A percentile compares a stretch with the other conserved stretches of the same genome.
Conservation (phyloP, 2,797 vertebrate species). For the Cyclura pinguis region DNA sequence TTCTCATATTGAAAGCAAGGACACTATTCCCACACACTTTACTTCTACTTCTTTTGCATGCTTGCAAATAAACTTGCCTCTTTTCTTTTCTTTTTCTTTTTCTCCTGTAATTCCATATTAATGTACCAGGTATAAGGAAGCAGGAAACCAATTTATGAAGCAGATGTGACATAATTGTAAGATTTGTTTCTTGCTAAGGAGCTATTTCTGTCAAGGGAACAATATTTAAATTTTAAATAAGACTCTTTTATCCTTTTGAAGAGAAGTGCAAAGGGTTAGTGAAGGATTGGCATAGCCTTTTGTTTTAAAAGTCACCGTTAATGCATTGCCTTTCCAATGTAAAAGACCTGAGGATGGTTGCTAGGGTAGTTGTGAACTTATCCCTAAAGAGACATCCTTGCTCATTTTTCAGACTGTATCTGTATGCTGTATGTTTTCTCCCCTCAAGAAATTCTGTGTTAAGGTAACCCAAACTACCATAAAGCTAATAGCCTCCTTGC, state of each 20-base stretch:
- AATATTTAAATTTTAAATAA: conserved; percentile 42
- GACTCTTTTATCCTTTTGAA: conserved; percentile 14
- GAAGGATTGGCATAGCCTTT: neutral
- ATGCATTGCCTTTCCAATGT: neutral
- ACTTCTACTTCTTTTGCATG: neutral
- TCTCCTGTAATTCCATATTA: conserved; percentile 1
- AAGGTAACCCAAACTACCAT: no score
- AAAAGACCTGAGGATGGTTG: neutral
- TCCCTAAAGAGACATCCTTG: neutral
- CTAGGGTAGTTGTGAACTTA: neutral
- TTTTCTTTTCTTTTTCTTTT: neutral
- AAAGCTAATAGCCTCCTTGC: no score
- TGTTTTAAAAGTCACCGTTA: conserved; percentile 11
- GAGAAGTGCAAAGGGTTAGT: conserved; percentile 12
- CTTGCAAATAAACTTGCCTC: neutral
- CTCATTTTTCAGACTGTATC: neutral
- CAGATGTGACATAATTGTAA: conserved; percentile 37
- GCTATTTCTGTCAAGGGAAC: conserved; percentile 28
- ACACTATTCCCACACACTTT: neutral
- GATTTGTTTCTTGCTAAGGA: conserved; percentile 34
- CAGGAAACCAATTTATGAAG: conserved; percentile 30
- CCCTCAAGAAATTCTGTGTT: neutral
- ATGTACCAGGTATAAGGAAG: neutral
- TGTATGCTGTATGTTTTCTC: neutral
- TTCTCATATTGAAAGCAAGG: neutral